Evolutionary conservation across 1,140 invertebrate genomes (phyloP).

Genomic region (Temnothorax nylanderi): DNA sequence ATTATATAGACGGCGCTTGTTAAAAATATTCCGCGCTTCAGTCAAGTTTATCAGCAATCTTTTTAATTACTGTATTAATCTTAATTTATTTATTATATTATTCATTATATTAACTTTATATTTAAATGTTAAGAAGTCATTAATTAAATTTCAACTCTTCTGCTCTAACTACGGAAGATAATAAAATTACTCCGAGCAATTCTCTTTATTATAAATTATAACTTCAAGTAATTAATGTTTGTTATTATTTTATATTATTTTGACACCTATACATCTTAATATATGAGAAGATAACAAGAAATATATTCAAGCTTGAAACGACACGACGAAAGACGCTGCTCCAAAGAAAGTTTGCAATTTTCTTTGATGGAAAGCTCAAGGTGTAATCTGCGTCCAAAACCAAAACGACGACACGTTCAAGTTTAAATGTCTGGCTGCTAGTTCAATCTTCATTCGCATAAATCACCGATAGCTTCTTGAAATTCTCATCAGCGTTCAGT

Average conservation of each 20-base stretch:
- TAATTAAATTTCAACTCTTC: constrained; percentile 21
- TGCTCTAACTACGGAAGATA: background rate
- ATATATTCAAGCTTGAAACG: background rate
- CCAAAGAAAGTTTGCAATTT: background rate
- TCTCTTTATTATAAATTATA: background rate
- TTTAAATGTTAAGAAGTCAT: background rate
- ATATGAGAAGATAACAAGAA: background rate
- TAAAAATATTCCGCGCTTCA: background rate
- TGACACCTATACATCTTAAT: background rate
- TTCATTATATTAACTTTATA: background rate
- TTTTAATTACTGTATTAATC: constrained; percentile 10
- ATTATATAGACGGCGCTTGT: background rate
- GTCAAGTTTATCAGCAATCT: background rate
- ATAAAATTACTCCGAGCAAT: background rate
- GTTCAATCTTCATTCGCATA: background rate
- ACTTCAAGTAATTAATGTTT: background rate
- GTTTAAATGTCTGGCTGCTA: background rate
- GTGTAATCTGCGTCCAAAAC: background rate
- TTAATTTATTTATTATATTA: background rate
- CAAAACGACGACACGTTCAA: background rate
- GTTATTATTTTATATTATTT: background rate
- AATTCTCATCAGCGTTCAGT: constrained; percentile 60
- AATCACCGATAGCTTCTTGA: constrained; percentile 49
- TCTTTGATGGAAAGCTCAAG: background rate
- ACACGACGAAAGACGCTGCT: background rate